These are phyloP conservation scores for Drosophila nr. perissopoda DNA, from an alignment of 2,888 invertebrate species.

Conservation along the genomic window DNA sequence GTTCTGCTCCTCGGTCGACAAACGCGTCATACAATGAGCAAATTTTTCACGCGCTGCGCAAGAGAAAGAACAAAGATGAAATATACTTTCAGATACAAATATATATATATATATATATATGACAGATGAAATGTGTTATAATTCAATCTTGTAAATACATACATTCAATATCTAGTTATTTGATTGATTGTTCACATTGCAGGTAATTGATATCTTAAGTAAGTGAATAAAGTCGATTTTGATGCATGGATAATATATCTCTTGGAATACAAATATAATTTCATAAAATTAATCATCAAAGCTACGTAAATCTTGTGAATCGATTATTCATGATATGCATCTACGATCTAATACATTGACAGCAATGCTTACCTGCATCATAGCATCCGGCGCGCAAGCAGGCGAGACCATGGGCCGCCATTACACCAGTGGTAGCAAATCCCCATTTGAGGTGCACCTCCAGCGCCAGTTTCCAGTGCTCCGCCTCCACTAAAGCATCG, in stretches of 20 bases:
- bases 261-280: too few relatives aligned
- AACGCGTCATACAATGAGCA: slow-evolving; percentile 81
- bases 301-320: neutral
- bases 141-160: too few relatives aligned
- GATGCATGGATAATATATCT: too few relatives aligned
- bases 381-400: slow-evolving; percentile 92
- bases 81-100: neutral
- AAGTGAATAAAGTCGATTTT: neutral
- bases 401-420: slow-evolving; percentile 95
- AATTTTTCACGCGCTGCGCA: slow-evolving; percentile 83
- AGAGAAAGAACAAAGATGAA: slow-evolving; percentile 2
- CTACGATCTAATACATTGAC: neutral
- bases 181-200: neutral
- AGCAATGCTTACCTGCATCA: slow-evolving; percentile 86
- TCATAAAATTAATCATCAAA: neutral
- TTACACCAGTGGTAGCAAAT: slow-evolving; percentile 90
- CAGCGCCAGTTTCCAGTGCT: slow-evolving; percentile 93
- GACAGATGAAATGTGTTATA: neutral
- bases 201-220: neutral
- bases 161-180: neutral
- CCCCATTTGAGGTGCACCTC: slow-evolving; percentile 95
- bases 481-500: slow-evolving; percentile 91
- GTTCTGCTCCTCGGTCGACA: slow-evolving; percentile 76
- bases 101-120: neutral
- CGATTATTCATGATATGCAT: neutral